Percentiles rank a stretch among this genome's conserved stretches.
Evolutionary conservation across 2,113 vertebrate species (phyloP).

Genomic region (Ceyx margarethae): DNA sequence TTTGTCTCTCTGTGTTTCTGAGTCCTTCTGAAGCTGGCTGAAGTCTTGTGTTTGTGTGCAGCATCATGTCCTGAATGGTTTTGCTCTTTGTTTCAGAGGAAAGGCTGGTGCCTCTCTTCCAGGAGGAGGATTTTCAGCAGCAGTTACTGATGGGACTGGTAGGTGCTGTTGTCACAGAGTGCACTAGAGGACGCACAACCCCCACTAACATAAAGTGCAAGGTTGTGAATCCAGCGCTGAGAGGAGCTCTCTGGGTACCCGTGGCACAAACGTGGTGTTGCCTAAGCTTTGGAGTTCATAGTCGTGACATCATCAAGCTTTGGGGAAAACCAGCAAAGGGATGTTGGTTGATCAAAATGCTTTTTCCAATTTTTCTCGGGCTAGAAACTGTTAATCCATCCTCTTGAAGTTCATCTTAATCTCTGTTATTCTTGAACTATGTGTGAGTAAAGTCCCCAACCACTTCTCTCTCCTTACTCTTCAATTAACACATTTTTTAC

Average conservation of each 20-base stretch:
- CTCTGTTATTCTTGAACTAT: neutral
- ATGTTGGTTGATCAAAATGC: neutral
- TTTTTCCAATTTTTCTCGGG: neutral
- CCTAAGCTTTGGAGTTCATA: neutral
- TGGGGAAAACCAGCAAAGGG: neutral
- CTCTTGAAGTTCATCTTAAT: neutral
- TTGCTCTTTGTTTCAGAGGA: constrained; percentile 77
- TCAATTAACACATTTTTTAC: neutral
- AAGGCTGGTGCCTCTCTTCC: constrained; percentile 85
- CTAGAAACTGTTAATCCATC: neutral
- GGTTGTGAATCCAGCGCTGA: neutral
- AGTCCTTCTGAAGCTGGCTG: neutral
- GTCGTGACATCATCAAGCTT: neutral
- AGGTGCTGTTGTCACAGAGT: constrained; percentile 50
- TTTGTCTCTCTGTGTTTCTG: neutral
- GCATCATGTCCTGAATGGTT: neutral
- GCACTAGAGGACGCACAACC: neutral
- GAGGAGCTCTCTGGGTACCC: neutral
- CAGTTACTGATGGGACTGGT: constrained; percentile 88
- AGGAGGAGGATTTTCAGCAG: constrained; percentile 90
- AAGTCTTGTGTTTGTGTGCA: neutral
- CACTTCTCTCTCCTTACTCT: neutral
- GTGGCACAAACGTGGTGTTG: neutral
- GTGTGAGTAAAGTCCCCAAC: neutral
- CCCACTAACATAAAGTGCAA: neutral